Conservation (phyloP, 1,140 invertebrate species). For the Anadara kagoshimensis region DNA sequence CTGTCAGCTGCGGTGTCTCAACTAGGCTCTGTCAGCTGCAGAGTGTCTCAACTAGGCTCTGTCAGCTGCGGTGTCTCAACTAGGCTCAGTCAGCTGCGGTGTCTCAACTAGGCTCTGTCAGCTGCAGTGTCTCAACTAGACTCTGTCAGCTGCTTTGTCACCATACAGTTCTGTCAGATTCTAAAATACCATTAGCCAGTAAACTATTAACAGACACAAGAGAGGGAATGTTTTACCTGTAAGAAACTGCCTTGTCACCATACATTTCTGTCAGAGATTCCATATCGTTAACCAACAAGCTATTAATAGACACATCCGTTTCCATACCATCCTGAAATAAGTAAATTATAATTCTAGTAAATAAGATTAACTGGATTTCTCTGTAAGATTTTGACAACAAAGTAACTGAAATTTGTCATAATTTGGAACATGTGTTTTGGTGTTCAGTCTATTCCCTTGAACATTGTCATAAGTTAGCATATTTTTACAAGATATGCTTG, state of each 20-base stretch:
- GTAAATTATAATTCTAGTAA: not conserved
- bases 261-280: conserved; percentile 42
- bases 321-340: conserved; percentile 7
- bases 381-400: not conserved
- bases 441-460: not conserved
- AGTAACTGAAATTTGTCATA: not conserved
- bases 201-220: too few species aligned
- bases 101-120: too few species aligned
- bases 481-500: too few species aligned
- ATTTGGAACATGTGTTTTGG: not conserved
- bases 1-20: too few species aligned
- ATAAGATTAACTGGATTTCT: not conserved
- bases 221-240: conserved; percentile 15
- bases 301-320: conserved; percentile 32
- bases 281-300: conserved; percentile 40
- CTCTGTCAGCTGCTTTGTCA: too few species aligned
- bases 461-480: not conserved
- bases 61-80: too few species aligned
- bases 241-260: conserved; percentile 40
- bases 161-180: too few species aligned
- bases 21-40: too few species aligned
- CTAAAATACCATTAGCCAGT: too few species aligned
- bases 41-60: too few species aligned
- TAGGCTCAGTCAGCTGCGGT: too few species aligned
- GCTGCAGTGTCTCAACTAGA: too few species aligned